phyloP scores from a whole-genome alignment of 2,888 invertebrate genomes.

The Teleogryllus oceanicus region DNA sequence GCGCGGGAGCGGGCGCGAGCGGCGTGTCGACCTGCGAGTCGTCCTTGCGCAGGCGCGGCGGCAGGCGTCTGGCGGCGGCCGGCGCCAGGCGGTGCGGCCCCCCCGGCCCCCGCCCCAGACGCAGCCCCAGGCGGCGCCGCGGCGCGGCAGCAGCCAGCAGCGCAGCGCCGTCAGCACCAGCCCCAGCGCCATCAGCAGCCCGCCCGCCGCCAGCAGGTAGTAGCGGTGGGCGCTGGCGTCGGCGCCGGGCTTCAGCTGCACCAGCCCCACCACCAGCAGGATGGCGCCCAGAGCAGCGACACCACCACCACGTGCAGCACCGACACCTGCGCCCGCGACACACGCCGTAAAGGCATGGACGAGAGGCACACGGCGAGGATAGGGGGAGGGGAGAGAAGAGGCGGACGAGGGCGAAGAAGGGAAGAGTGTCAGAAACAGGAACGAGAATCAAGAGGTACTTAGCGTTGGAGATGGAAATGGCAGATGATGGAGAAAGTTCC shows the following conservation, averaged over 20 bases:
- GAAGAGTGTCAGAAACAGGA: background rate
- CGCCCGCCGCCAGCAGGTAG: conserved; percentile 62
- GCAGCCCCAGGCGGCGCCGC: background rate
- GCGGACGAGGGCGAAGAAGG: background rate
- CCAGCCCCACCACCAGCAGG: conserved; percentile 69
- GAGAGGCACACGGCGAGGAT: background rate
- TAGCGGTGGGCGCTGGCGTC: conserved; percentile 71
- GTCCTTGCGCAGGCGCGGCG: conserved; percentile 31
- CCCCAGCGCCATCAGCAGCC: conserved; percentile 60
- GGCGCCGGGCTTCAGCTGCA: conserved; percentile 71
- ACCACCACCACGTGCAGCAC: conserved; percentile 71
- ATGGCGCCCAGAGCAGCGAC: conserved; percentile 70
- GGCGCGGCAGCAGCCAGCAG: conserved; percentile 55
- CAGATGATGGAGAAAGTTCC: too few species aligned
- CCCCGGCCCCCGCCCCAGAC: background rate
- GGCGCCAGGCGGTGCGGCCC: background rate
- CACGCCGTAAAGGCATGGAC: background rate
- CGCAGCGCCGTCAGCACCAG: conserved; percentile 63
- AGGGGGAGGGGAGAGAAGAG: background rate
- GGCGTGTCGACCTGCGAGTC: conserved; percentile 22
- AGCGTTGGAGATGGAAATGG: too few species aligned
- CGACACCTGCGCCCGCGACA: conserved; percentile 55
- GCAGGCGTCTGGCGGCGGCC: conserved; percentile 18
- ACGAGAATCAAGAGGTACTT: too few species aligned
- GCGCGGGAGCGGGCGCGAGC: too few species aligned